Conservation (phyloP, 1,140 invertebrate species). For the Bombus ignitus region DNA sequence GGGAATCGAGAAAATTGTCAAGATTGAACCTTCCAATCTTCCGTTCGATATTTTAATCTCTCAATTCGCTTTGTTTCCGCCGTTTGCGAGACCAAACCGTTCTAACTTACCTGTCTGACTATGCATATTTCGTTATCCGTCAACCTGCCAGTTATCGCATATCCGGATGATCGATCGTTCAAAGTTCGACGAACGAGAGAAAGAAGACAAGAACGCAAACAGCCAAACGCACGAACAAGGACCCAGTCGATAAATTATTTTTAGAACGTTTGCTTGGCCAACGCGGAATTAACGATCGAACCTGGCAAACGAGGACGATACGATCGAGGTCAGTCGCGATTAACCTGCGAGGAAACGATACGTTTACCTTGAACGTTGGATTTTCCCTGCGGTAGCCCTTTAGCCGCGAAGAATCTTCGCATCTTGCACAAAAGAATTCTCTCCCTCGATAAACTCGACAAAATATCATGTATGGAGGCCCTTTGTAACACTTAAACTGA, state of each 20-base stretch:
- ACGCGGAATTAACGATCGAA: conserved; percentile 50
- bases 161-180: conserved; percentile 10
- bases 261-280: conserved; percentile 34
- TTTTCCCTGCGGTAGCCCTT: background rate
- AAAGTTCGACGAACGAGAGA: conserved; percentile 43
- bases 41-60: background rate
- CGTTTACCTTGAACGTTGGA: conserved; percentile 40
- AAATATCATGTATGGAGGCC: background rate
- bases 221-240: conserved; percentile 16
- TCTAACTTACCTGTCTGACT: no score
- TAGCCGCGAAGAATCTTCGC: background rate
- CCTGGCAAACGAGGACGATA: conserved; percentile 43
- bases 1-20: background rate
- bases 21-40: background rate
- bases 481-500: no score
- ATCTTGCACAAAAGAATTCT: background rate
- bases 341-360: conserved; percentile 11
- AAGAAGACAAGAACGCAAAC: conserved; percentile 24
- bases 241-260: conserved; percentile 53
- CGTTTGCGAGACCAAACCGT: background rate
- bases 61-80: background rate
- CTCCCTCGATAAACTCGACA: background rate
- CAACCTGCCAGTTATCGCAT: background rate
- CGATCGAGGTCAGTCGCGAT: conserved; percentile 44
- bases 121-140: background rate